Evolutionary conservation across 2,113 vertebrate species (phyloP).

Genomic region (cattle (Bos taurus)): ARS-UCD2.0 NC_037332.1:35501501-35502000

Average conservation of each 20-base stretch:
- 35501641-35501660: neutral
- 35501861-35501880: neutral
- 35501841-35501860: neutral
- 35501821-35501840: neutral
- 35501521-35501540: neutral
- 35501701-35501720: neutral
- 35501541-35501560: neutral
- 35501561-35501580: neutral
- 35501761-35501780: neutral
- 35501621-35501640: neutral
- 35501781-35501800: neutral
- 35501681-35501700: neutral
- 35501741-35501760: neutral
- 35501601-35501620: neutral
- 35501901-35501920: neutral
- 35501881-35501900: neutral
- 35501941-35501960: neutral
- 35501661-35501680: accelerated
- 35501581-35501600: neutral
- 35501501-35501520: neutral
- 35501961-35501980: neutral
- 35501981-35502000: neutral
- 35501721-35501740: neutral
- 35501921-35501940: neutral
- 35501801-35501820: neutral